Base-by-base conservation (phyloP, 2,113 vertebrate species). In the Stercorarius parasiticus region DNA sequence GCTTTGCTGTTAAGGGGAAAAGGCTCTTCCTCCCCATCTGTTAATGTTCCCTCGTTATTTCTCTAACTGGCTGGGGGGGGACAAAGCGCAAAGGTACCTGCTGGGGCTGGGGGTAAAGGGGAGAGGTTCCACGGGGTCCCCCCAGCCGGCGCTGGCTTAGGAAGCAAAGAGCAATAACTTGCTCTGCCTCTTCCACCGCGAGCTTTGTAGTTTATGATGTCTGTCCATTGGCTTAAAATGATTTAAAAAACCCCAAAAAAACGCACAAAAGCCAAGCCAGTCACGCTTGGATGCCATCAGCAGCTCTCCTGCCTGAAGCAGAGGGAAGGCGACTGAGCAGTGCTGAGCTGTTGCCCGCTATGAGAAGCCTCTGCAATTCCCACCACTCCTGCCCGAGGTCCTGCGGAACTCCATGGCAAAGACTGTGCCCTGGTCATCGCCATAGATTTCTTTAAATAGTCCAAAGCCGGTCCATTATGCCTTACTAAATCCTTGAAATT, bases 401-500 rank as follows among this genome's bases (percentile, higher is more conserved):
- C 61, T 34, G 53, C 26, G 64, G 32, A 67, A n/a, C 27, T 45
- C 30, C 29, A 0, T 67, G 88, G 40, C 53, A 50, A 47, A 82
- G n/a, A 32, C 38, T 15, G 3, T 13, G 29, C 72, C 80, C 58
- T 53, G n/a, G 40, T 50, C 79, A 19, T 40, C 69, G 70, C 90
- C 30, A 10, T 27, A 36, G 79, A 36, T 71, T 55, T 86, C 69
- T 56, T 58, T 43, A 86, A 95, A 67, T 58, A 67, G 82, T 40
- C 86, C 26, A 45, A 56, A 89, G 58, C 83, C 2, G 3, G 36
- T 50, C 65, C 52, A 85, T 90, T 73, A 43, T 19, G 52, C 89
- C 80, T 82, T 87, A 61, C 83, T 93, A 89, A 92, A 93, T 82
- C 89, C 95, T 76, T 77, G 86, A 90, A 84, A 83, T 91, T 93